A percentile compares a stretch with the other conserved stretches of the same genome.
These are phyloP conservation scores for Sarotherodon lohbergeri DNA, from an alignment of 2,113 vertebrate genomes.

Conservation along the genomic window DNA sequence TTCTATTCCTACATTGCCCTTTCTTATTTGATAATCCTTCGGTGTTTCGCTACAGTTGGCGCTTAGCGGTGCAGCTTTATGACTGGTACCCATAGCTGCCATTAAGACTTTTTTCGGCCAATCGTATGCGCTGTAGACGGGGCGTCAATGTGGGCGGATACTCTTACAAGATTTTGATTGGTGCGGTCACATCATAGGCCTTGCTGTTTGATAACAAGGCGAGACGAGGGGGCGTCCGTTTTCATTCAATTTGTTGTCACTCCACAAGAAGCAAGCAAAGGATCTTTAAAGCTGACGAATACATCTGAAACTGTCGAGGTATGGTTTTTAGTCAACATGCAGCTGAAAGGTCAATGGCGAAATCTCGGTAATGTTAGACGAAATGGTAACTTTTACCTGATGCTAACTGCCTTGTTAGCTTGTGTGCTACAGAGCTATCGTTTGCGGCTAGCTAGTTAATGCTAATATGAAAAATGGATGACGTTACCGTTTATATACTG, in stretches of 20 bases:
- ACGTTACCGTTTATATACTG: no score
- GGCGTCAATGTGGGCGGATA: neutral
- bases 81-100: neutral
- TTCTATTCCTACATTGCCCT: neutral
- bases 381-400: neutral
- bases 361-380: neutral
- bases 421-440: neutral
- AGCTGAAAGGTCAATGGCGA: neutral
- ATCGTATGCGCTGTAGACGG: neutral
- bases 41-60: neutral
- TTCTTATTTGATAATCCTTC: neutral
- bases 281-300: neutral
- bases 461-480: neutral
- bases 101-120: neutral
- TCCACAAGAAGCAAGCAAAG: neutral
- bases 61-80: neutral
- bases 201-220: constrained; percentile 36
- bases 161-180: constrained; percentile 25
- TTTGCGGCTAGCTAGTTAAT: neutral
- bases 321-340: neutral
- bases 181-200: neutral
- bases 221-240: neutral
- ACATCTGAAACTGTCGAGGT: neutral
- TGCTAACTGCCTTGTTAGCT: neutral
- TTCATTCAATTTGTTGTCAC: neutral